Evolutionary conservation across 1,140 invertebrate genomes (phyloP).

Genomic region (Archegozetes longisetosus): DNA sequence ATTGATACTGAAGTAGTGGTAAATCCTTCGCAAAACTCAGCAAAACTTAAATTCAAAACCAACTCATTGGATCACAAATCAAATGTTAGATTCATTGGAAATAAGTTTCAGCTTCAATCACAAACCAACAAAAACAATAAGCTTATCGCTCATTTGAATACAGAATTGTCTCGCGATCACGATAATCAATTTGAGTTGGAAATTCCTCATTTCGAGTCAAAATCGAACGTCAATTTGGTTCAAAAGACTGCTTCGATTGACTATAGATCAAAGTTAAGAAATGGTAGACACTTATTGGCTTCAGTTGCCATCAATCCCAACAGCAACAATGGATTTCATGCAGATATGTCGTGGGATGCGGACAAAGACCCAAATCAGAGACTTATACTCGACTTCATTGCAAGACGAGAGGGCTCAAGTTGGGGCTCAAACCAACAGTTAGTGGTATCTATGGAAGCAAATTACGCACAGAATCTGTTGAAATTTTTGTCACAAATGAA

Average conservation of each 20-base stretch:
- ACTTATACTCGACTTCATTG: neutral
- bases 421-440: neutral
- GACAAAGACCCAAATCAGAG: conserved; percentile 3
- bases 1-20: neutral
- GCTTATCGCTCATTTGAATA: neutral
- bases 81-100: neutral
- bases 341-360: conserved; percentile 12
- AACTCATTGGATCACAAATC: neutral
- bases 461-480: conserved; percentile 1
- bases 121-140: no score
- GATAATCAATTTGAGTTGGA: neutral
- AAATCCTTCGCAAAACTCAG: neutral
- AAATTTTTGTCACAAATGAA: neutral
- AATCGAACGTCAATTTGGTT: neutral
- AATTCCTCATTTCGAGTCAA: neutral
- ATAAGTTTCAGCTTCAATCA: neutral
- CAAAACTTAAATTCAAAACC: neutral
- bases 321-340: neutral
- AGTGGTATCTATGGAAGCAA: neutral
- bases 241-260: neutral
- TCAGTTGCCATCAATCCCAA: no score
- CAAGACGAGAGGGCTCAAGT: neutral
- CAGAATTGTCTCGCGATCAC: neutral
- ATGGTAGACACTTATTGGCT: neutral
- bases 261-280: neutral